Base-by-base conservation (phyloP, 2,797 vertebrate genomes). In the Pseudochirops corinnae region DNA sequence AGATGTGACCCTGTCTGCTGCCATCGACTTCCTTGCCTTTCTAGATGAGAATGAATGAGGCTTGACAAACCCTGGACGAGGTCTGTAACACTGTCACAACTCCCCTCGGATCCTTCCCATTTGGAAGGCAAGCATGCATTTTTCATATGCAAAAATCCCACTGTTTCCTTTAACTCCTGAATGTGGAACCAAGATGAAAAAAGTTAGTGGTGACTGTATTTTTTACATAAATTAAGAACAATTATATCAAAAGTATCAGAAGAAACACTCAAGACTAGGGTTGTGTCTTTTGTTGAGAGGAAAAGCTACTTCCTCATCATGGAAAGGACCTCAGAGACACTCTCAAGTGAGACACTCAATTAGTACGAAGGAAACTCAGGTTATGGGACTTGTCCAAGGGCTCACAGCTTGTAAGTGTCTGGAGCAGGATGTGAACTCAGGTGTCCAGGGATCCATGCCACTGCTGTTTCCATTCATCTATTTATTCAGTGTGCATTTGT, bases 71-170 rank as follows among this genome's bases (percentile, higher is more conserved):
- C 31, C 3, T 55, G 50, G 93, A 95, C 60, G n/a, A 98, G 95
- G 62, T 96, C 74, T 2, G 56, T 90, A 56, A 95, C 0, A 67
- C 67, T 39, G 13, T 55, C 29, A 62, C 95, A 93, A 33, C 12
- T 31, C 93, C 96, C 92, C 0, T n/a, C 94, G 13, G 92, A 56
- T 0, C 60, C 82, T 1, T 95, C 90, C 2, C 33, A 52, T n/a
- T 97, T 96, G 0, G 94, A 94, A 60, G 97, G 60, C 21, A 95
- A 92, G 39, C 92, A 82, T 0, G n/a, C 21, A 0, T 92, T 58
- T 94, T 97, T 98, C 92, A 97, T 97, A 92, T 98, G 96, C 62
- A 98, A 93, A 67, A 98, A 98, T 31, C 97, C 97, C 92, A 98
- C 96, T 0, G 95, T 97, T 56, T 97, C 96, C 90, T 94, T 97